These are phyloP conservation scores for Diabrotica undecimpunctata DNA, from an alignment of 1,140 invertebrate species.

Conservation along the genomic window DNA sequence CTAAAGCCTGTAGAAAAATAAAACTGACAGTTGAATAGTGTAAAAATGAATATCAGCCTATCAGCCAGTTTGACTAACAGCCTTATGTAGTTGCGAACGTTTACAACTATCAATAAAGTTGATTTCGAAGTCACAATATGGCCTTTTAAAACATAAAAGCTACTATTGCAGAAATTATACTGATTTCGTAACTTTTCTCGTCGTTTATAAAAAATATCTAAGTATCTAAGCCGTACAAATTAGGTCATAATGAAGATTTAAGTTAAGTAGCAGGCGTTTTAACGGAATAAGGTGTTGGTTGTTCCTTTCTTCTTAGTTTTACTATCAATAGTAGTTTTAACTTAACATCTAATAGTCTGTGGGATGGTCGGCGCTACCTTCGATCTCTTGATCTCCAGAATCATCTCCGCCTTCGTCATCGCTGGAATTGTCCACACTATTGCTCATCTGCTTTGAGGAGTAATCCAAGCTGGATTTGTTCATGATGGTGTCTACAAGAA, in stretches of 20 bases:
- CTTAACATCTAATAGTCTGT: slow-evolving; percentile 65
- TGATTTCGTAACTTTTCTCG: slow-evolving; percentile 1
- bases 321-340: neutral
- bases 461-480: slow-evolving; percentile 53
- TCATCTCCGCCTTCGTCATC: slow-evolving; percentile 68
- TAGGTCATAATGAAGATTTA: slow-evolving; percentile 11
- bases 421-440: slow-evolving; percentile 42
- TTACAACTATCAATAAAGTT: no score
- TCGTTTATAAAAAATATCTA: slow-evolving; percentile 29
- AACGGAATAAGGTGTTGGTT: slow-evolving; percentile 22
- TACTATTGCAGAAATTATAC: no score
- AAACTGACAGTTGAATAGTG: no score
- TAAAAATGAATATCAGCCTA: no score
- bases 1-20: no score
- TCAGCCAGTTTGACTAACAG: no score
- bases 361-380: slow-evolving; percentile 74
- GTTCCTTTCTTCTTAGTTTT: neutral
- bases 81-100: no score
- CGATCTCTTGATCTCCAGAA: slow-evolving; percentile 60
- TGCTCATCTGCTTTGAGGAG: slow-evolving; percentile 30
- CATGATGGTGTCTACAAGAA: slow-evolving; percentile 55
- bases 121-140: no score
- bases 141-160: no score
- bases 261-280: slow-evolving; percentile 29
- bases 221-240: slow-evolving; percentile 31